Evolutionary conservation across 92 coral and sea anemone genomes (phyloP).

Genomic region (Phenganax marumi): DNA sequence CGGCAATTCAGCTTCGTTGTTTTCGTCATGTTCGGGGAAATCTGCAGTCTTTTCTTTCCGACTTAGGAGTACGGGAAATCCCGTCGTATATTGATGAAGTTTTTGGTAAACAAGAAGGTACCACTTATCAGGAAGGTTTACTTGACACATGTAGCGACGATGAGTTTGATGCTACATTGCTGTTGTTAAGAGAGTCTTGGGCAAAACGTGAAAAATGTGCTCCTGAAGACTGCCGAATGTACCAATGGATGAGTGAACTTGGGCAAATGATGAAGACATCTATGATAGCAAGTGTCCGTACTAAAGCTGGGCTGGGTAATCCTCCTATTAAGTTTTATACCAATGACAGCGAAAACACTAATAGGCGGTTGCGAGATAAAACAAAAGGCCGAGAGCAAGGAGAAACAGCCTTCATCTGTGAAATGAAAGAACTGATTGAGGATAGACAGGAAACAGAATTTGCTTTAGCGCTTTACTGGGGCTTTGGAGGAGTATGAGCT

Average conservation of each 20-base stretch:
- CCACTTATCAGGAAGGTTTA: constrained; percentile 28
- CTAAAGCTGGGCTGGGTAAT: constrained; percentile 54
- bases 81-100: constrained; percentile 17
- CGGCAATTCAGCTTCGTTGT: constrained; percentile 41
- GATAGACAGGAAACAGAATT: constrained; percentile 42
- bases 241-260: constrained; percentile 34
- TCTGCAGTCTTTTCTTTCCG: constrained; percentile 5
- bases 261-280: constrained; percentile 46
- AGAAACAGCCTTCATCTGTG: constrained; percentile 34
- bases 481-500: constrained; percentile 26
- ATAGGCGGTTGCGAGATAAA: constrained; percentile 31
- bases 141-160: constrained; percentile 16
- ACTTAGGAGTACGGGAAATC: background rate
- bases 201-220: constrained; percentile 4
- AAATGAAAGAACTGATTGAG: constrained; percentile 41
- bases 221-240: background rate
- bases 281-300: constrained; percentile 51
- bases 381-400: constrained; percentile 7
- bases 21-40: constrained; percentile 46
- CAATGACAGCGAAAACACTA: constrained; percentile 40
- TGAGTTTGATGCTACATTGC: constrained; percentile 41
- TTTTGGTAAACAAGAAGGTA: constrained; percentile 31
- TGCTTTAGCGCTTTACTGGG: constrained; percentile 28
- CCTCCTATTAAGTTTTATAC: constrained; percentile 57
- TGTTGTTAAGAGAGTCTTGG: constrained; percentile 32